Evolutionary conservation across 2,888 invertebrate species (phyloP).

Genomic region (Hermaeophaga mercurialis): DNA sequence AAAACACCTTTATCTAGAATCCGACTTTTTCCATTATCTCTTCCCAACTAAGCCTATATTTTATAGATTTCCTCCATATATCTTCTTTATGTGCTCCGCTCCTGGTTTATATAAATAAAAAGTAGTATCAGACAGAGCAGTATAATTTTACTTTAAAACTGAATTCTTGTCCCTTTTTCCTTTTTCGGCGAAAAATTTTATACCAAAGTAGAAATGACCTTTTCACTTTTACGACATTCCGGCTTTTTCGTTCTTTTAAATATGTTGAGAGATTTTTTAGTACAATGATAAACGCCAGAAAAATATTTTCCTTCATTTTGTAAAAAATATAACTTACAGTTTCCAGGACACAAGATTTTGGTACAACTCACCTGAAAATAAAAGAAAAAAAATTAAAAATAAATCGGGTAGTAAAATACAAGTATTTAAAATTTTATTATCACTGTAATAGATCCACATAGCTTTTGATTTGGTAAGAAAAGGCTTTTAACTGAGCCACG

Average conservation of each 20-base stretch:
- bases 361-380: neutral
- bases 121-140: slow-evolving; percentile 3
- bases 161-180: slow-evolving; percentile 3
- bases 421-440: too few relatives aligned
- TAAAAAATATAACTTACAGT: slow-evolving; percentile 2
- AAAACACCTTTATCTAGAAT: slow-evolving; percentile 10
- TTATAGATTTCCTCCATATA: slow-evolving; percentile 3
- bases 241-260: neutral
- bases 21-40: slow-evolving; percentile 2
- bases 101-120: slow-evolving; percentile 4
- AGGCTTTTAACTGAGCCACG: too few relatives aligned
- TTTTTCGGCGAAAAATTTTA: slow-evolving; percentile 2
- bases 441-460: too few relatives aligned
- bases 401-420: too few relatives aligned
- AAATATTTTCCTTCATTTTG: too few relatives aligned
- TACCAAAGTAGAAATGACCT: slow-evolving; percentile 3
- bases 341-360: neutral
- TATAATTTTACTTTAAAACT: slow-evolving; percentile 10
- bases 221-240: neutral
- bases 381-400: neutral
- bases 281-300: too few relatives aligned
- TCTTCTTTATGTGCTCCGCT: slow-evolving; percentile 4
- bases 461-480: too few relatives aligned
- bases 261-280: neutral
- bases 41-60: slow-evolving; percentile 10